These are phyloP conservation scores for Machaerirhynchus nigripectus DNA, from an alignment of 2,113 vertebrate genomes.

Conservation along the genomic window DNA sequence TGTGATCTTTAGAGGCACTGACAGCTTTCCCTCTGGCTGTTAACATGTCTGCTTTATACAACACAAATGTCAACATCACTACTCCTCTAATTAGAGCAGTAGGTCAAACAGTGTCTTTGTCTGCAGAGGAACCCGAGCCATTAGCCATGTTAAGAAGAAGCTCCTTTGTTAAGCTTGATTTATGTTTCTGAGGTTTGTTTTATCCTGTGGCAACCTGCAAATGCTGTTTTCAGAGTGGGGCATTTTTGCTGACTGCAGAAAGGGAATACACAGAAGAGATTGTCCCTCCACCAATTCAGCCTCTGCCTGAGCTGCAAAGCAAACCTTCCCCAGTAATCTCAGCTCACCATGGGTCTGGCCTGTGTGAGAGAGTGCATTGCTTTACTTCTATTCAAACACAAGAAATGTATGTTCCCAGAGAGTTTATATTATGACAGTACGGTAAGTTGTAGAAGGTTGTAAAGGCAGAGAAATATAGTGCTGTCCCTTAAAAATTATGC, in stretches of 20 bases:
- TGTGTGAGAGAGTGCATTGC: neutral
- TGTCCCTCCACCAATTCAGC: neutral
- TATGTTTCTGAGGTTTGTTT: slow-evolving; percentile 4
- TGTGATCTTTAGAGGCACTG: slow-evolving; percentile 66
- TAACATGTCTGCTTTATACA: slow-evolving; percentile 58
- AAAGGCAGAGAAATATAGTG: neutral
- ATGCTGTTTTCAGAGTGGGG: neutral
- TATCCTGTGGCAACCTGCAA: neutral
- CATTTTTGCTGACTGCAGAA: neutral
- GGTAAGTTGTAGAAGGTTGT: neutral
- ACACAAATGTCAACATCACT: slow-evolving; percentile 66
- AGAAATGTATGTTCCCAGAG: neutral
- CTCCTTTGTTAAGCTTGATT: slow-evolving; percentile 23
- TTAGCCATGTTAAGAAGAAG: slow-evolving; percentile 6
- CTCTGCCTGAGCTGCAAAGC: neutral
- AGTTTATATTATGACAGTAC: neutral
- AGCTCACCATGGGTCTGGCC: neutral
- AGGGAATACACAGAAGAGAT: neutral
- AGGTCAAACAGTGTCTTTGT: slow-evolving; percentile 67
- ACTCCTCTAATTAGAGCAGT: slow-evolving; percentile 69
- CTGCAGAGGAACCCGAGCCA: slow-evolving; percentile 5
- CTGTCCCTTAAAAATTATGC: neutral
- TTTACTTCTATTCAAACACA: neutral
- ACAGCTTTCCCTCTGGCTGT: slow-evolving; percentile 65
- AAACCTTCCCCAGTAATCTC: neutral